Percentiles rank a stretch among this genome's conserved stretches.
phyloP scores from a whole-genome alignment of 64 coral and sea anemone species.

The Pocillopora damicornis region DNA sequence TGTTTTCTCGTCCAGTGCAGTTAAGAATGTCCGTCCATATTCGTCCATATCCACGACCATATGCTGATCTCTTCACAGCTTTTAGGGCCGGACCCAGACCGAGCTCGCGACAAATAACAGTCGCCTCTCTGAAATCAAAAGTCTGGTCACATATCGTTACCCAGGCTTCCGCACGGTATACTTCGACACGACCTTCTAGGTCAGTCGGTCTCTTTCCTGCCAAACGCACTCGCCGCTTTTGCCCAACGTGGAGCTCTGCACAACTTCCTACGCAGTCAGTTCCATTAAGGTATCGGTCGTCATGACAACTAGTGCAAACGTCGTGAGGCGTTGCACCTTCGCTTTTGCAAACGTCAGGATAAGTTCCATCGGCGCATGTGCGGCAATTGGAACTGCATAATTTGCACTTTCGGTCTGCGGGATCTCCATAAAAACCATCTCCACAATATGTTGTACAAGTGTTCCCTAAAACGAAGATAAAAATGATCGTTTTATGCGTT shows the following conservation, averaged over 20 bases:
- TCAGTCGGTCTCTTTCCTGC: slow-evolving; percentile 43
- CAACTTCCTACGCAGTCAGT: slow-evolving; percentile 39
- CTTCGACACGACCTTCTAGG: slow-evolving; percentile 72
- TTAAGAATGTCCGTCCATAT: slow-evolving; percentile 54
- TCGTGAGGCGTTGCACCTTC: slow-evolving; percentile 29
- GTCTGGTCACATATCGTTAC: slow-evolving; percentile 72
- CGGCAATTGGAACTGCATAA: slow-evolving; percentile 58
- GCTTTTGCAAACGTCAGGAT: slow-evolving; percentile 50
- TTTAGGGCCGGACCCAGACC: slow-evolving; percentile 57
- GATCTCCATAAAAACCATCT: slow-evolving; percentile 75
- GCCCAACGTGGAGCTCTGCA: slow-evolving; percentile 17
- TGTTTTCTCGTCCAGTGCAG: slow-evolving; percentile 48
- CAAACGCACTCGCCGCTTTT: slow-evolving; percentile 47
- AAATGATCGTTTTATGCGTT: not conserved
- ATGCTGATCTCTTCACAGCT: slow-evolving; percentile 45
- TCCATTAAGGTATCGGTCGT: slow-evolving; percentile 47
- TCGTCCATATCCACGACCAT: slow-evolving; percentile 49
- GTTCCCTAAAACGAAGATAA: slow-evolving; percentile 11
- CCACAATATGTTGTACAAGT: slow-evolving; percentile 52
- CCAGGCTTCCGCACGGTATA: slow-evolving; percentile 32
- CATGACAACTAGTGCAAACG: slow-evolving; percentile 60
- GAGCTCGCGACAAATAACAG: slow-evolving; percentile 70
- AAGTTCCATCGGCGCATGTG: slow-evolving; percentile 56
- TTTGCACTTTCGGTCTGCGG: slow-evolving; percentile 39
- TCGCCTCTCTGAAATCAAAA: slow-evolving; percentile 73